Evolutionary conservation across 1,140 invertebrate genomes (phyloP), one percentile per base, ranked within the genome.

Genomic region (Solen grandis): DNA sequence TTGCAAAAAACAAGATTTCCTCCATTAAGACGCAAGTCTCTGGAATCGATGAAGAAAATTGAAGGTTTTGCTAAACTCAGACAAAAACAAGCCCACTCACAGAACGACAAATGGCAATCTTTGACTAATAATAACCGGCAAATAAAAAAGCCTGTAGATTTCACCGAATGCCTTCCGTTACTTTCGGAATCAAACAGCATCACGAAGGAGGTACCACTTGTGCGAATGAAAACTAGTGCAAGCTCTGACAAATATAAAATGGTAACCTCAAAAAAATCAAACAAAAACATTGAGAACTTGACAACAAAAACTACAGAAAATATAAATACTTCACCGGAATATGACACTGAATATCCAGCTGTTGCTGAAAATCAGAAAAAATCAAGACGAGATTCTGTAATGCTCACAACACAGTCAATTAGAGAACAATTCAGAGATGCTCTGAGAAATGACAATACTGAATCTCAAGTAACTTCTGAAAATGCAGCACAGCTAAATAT

Each of bases 351-450:
- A n/a, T n/a, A n/a, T n/a, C n/a, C n/a, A n/a, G n/a, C n/a, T n/a
- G n/a, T n/a, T n/a, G n/a, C n/a, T n/a, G n/a, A n/a, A n/a, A n/a
- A n/a, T n/a, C n/a, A n/a, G n/a, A n/a, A n/a, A n/a, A n/a, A n/a
- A n/a, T n/a, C n/a, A n/a, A 41, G 72, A 16, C 62, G 65, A 31
- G 72, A 75, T 63, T 75, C 72, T 1, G 36, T 75, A 5, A 60
- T 38, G 0, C 41, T n/a, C 33, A 19, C 65, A 0, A 31, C 72
- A 8, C 57, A 75, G 25, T 65, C 74, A 25, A 77, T 77, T 0
- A 36, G 74, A 2, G 60, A 77, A 41, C 74, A 77, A 35, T 66
- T 77, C 33, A 22, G 60, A 38, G 50, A 60, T 25, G 41, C 41
- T 46, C 19, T 46, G 19, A 46, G 41, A 8, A 46, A 19, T 10